These are phyloP conservation scores for Psilanteris sp. DNA, from an alignment of 1,140 invertebrate species.

Conservation along the genomic window DNA sequence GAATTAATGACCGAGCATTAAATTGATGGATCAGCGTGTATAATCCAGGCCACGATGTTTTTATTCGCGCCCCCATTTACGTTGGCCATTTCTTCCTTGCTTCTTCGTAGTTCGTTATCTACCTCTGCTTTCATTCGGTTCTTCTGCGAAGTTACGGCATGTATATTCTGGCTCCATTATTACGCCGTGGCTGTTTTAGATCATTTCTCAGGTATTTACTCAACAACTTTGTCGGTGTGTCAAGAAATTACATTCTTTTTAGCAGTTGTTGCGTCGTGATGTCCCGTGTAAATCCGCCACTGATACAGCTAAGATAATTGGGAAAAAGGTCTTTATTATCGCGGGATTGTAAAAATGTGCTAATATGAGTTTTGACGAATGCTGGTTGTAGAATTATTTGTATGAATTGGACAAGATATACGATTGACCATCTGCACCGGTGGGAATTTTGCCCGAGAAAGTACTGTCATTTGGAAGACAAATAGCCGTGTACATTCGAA, in stretches of 20 bases:
- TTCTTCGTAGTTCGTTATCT: slow-evolving; percentile 19
- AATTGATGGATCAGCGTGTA: slow-evolving; percentile 47
- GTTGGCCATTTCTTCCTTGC: slow-evolving; percentile 9
- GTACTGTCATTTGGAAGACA: slow-evolving; percentile 26
- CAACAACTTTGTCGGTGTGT: slow-evolving; percentile 5
- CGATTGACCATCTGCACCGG: slow-evolving; percentile 20
- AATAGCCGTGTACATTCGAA: slow-evolving; percentile 22
- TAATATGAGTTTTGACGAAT: slow-evolving; percentile 7
- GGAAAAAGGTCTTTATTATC: not conserved
- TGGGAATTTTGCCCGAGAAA: slow-evolving; percentile 11
- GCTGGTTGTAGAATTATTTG: slow-evolving; percentile 10
- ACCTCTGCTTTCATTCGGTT: slow-evolving; percentile 1
- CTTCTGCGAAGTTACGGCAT: slow-evolving; percentile 11
- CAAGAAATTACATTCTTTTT: slow-evolving; percentile 33
- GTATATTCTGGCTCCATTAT: slow-evolving; percentile 36
- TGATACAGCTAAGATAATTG: too few relatives aligned
- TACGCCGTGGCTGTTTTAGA: slow-evolving; percentile 31
- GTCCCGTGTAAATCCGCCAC: too few relatives aligned
- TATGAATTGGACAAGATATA: slow-evolving; percentile 6
- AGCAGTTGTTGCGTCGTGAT: too few relatives aligned
- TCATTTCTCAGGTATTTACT: slow-evolving; percentile 32
- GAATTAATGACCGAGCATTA: slow-evolving; percentile 46
- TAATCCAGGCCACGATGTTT: slow-evolving; percentile 22
- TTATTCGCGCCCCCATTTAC: slow-evolving; percentile 18
- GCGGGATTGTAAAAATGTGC: slow-evolving; percentile 5